Base-by-base conservation (phyloP, 2,888 invertebrate genomes). In the Caenorhabditis japonica region DNA sequence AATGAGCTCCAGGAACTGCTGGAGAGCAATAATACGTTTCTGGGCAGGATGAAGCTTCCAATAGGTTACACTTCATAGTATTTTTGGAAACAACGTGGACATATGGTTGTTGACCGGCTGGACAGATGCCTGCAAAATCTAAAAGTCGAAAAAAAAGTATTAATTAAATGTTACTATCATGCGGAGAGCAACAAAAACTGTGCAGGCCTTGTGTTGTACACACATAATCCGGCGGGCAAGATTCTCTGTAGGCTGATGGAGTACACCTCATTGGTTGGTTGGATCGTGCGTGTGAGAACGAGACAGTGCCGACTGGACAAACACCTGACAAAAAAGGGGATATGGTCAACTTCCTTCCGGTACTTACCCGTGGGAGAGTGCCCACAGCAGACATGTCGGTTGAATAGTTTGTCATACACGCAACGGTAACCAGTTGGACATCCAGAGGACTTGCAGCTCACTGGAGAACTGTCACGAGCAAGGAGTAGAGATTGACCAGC, bases 21-120 rank as follows among this genome's bases (percentile, higher is more conserved):
- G 79, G 71, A 19, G 73, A 70, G 43, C 79, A 79, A 43, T 75
- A 68, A 25, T 72, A 77, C 1, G 73, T 61, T 13, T 69, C 27
- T 5, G 79, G 79, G 23, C 79, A 79, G 5, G 76, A 62, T 1
- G 71, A 68, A 3, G 62, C 55, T 47, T 72, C 68, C 19, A 76
- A n/a, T 19, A 77, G 79, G 23, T 79, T 77, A 33, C 79, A 79
- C 36, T 79, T 79, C 74, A 79, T 74, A 10, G 70, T 73, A 10
- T 66, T 58, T 17, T 75, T 73, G 10, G 79, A 73, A 13, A 77
- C 51, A 15, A 76, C 44, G 53, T 79, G 79, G 3, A 60, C 38
- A 33, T 79, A 79, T 33, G 73, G 64, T 15, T 68, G 55, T 47
- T 79, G 75, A 1, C 79, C 79, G n/a, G 75, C 69, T 2, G 77